These are phyloP conservation scores for Eupeodes luniger DNA, from an alignment of 2,888 invertebrate genomes.

Conservation along the genomic window DNA sequence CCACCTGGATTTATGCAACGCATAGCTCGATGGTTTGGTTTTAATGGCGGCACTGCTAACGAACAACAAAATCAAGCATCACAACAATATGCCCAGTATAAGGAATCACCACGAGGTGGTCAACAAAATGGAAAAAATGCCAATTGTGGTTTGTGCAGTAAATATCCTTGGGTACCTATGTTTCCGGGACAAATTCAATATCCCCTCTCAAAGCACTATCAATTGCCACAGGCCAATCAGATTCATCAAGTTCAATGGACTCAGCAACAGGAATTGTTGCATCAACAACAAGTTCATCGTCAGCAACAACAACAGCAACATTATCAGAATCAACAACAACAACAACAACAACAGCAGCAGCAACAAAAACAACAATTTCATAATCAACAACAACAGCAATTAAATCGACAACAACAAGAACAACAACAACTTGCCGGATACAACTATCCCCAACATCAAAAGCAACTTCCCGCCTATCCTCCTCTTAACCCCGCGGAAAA, in stretches of 20 bases:
- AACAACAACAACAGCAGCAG: constrained; percentile 44
- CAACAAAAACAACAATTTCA: constrained; percentile 44
- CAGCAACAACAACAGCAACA: constrained; percentile 46
- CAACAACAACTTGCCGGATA: constrained; percentile 58
- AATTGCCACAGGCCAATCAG: constrained; percentile 61
- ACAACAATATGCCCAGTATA: constrained; percentile 71
- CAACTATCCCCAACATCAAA: constrained; percentile 69
- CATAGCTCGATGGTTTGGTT: constrained; percentile 84
- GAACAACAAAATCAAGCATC: constrained; percentile 79
- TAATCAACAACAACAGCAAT: constrained; percentile 19
- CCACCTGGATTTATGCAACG: constrained; percentile 82
- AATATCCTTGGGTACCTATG: constrained; percentile 93
- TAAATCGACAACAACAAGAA: constrained; percentile 49
- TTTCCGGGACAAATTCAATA: constrained; percentile 79
- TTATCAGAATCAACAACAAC: constrained; percentile 32
- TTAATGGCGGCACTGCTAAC: constrained; percentile 78
- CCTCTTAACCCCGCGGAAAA: constrained; percentile 48
- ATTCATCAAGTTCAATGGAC: constrained; percentile 72
- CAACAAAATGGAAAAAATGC: constrained; percentile 84
- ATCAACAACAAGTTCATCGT: constrained; percentile 45
- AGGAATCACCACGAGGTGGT: constrained; percentile 65
- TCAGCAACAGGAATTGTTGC: constrained; percentile 58
- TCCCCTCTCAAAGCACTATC: constrained; percentile 73
- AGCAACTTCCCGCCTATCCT: constrained; percentile 59
- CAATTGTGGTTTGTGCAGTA: constrained; percentile 91